These are phyloP conservation scores for Parus major DNA, from an alignment of 2,113 vertebrate species.

Conservation along the genomic window DNA sequence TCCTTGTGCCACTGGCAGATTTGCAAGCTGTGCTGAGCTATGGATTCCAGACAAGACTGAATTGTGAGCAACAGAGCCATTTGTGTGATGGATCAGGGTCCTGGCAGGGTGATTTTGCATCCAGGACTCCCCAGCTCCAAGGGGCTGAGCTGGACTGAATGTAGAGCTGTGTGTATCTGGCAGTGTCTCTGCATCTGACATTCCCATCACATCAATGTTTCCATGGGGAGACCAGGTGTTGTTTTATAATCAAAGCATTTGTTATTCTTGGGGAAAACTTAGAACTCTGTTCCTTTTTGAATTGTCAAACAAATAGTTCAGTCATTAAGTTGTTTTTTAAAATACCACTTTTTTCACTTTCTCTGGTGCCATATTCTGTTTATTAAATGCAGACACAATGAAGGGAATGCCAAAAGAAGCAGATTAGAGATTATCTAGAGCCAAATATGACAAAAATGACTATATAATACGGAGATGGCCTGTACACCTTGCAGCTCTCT, in stretches of 20 bases:
- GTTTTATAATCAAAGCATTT: neutral
- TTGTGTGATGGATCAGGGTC: neutral
- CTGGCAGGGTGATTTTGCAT: neutral
- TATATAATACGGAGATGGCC: fast-evolving
- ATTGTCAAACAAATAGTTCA: neutral
- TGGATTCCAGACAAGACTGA: neutral
- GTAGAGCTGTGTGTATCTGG: neutral
- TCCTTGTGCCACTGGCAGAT: neutral
- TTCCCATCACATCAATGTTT: neutral
- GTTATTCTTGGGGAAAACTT: neutral
- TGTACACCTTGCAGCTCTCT: neutral
- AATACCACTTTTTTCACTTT: neutral
- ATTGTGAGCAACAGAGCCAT: neutral
- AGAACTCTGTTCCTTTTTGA: neutral
- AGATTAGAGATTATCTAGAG: neutral
- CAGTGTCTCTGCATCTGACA: neutral
- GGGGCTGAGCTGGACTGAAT: neutral
- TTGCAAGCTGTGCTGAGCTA: neutral
- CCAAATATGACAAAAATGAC: neutral
- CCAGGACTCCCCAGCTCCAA: neutral
- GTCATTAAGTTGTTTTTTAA: neutral
- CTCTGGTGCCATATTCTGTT: neutral
- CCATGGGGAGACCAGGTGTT: neutral
- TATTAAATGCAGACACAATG: neutral
- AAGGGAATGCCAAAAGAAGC: neutral